Base-by-base conservation (phyloP, 2,797 vertebrate genomes). In the Parotocinclus haroldoi region DNA sequence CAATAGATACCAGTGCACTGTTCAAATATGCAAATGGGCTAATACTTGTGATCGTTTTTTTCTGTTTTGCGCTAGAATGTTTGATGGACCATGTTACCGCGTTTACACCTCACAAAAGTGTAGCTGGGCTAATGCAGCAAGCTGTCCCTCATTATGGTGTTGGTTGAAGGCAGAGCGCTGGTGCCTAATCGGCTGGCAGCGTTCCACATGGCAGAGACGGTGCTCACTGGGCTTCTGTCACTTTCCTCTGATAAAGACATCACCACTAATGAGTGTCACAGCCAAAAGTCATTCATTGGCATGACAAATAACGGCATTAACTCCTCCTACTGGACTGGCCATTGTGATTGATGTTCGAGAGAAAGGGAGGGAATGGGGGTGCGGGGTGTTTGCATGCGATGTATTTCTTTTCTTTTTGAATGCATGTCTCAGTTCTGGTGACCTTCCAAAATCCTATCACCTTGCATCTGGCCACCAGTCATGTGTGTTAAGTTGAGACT, bases 271-370 rank as follows among this genome's bases (percentile, higher is more conserved):
- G 80, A 83, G 84, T 83, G 84, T 56, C 62, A 79, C 67, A 63
- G 79, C 81, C 79, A 83, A 75, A 79, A 80, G 76, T 84, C 80
- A 71, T 79, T 68, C 53, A 81, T 83, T 89, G 87, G 88, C 87
- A 89, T 87, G 88, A 90, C 84, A 84, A 89, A 89, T 88, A 90
- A 87, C 82, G 76, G 80, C 77, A 86, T 88, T 89, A 89, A 87
- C 85, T 86, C 83, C 77, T 82, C 85, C 80, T 89, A 88, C 84
- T 83, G 80, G 84, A 86, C 79, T 78, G 84, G 79, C 82, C 85
- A 61, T 80, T 88, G 85, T 89, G 87, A 88, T 90, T 85, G 85
- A 88, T 89, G 84, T 70, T 68, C n/a, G n/a, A 71, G 79, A 72
- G 78, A 77, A 78, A 78, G 72, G 69, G 75, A 79, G 73, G 84